phyloP scores from a whole-genome alignment of 2,797 vertebrate genomes.

The Columba guinea region DNA sequence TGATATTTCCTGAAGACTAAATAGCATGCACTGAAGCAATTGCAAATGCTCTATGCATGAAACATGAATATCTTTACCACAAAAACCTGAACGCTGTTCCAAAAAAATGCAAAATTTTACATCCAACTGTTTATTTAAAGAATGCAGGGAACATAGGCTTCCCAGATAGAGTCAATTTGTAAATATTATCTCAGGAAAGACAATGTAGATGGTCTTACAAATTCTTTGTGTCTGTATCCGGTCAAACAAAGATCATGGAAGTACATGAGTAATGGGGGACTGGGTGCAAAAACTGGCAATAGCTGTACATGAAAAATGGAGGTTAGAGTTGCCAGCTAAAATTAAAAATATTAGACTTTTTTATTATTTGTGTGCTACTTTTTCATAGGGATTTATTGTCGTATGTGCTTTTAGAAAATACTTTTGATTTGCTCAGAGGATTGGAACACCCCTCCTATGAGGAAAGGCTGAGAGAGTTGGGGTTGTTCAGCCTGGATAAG shows the following conservation, averaged over 20 bases:
- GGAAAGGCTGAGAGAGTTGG: no score
- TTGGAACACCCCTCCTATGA: no score
- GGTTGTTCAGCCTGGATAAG: no score
- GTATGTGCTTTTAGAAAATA: neutral
- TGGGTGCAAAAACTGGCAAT: neutral
- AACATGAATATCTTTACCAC: neutral
- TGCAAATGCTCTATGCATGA: neutral
- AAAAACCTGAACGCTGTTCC: neutral
- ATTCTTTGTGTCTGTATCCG: neutral
- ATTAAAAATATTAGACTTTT: rapidly evolving
- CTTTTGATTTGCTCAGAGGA: neutral
- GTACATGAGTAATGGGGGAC: rapidly evolving
- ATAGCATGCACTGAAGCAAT: neutral
- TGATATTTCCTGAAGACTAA: neutral
- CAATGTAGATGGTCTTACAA: neutral
- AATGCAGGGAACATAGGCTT: neutral
- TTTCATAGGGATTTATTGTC: neutral
- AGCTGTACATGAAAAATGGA: neutral
- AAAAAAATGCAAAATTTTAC: neutral
- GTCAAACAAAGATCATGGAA: neutral
- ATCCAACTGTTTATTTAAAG: neutral
- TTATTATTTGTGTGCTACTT: neutral
- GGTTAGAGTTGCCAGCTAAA: neutral
- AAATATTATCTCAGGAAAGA: neutral
- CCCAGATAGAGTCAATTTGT: neutral